These are phyloP conservation scores for Cyphomyrus discorhynchus DNA, from an alignment of 2,113 vertebrate species.

Conservation along the genomic window DNA sequence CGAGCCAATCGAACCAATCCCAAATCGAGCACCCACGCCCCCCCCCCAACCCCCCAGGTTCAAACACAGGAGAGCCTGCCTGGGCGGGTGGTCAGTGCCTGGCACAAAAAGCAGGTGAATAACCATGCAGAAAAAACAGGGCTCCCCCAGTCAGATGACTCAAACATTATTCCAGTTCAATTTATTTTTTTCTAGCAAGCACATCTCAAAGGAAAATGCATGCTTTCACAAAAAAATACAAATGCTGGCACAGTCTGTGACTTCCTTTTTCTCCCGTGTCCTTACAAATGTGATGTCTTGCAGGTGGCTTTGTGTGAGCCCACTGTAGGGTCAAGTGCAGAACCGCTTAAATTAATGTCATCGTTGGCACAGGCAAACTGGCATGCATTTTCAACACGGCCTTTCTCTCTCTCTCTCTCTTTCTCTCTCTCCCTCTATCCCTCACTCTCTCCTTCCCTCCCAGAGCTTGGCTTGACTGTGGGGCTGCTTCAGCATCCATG, in stretches of 20 bases:
- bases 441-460: neutral
- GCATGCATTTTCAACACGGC: neutral
- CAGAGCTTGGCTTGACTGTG: neutral
- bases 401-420: neutral
- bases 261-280: neutral
- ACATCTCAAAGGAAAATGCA: slow-evolving; percentile 13
- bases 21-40: too few relatives aligned
- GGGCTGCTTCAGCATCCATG: neutral
- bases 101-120: neutral
- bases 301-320: neutral
- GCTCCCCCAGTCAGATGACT: neutral
- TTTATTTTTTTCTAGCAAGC: neutral
- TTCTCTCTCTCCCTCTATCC: neutral
- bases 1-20: neutral
- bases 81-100: too few relatives aligned
- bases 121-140: neutral
- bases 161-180: slow-evolving; percentile 6
- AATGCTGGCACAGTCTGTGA: neutral
- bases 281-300: neutral
- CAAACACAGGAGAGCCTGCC: neutral
- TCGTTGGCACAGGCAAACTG: neutral
- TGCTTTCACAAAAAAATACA: neutral
- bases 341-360: slow-evolving; percentile 2
- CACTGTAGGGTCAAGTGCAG: neutral
- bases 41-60: neutral